Percentiles rank a stretch among this genome's conserved stretches.
phyloP scores from a whole-genome alignment of 2,797 vertebrate species.

The Tapera naevia region DNA sequence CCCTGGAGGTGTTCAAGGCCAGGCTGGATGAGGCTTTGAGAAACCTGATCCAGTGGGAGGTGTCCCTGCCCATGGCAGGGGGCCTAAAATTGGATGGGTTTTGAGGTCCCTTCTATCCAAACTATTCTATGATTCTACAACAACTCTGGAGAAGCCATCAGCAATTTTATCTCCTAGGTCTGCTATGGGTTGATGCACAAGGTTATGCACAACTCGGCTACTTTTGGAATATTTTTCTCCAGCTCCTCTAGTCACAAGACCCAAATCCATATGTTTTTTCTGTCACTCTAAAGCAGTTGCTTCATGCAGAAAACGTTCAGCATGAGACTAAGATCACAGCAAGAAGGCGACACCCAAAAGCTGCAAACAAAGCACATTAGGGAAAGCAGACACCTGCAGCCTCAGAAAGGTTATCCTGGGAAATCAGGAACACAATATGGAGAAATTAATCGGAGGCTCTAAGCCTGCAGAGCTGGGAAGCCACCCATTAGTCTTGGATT shows the following conservation, averaged over 20 bases:
- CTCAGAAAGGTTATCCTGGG: neutral
- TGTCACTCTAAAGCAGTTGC: neutral
- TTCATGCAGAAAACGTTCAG: neutral
- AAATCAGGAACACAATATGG: neutral
- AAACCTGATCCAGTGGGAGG: too few relatives aligned
- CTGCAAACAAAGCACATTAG: neutral
- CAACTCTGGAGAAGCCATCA: neutral
- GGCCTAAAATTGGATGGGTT: too few relatives aligned
- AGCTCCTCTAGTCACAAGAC: neutral
- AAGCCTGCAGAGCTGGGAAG: neutral
- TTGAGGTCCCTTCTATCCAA: too few relatives aligned
- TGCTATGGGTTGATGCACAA: neutral
- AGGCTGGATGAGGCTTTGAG: too few relatives aligned
- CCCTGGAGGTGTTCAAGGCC: too few relatives aligned
- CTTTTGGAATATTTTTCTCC: neutral
- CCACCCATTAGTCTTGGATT: constrained; percentile 27
- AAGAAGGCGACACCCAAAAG: neutral
- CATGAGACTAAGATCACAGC: neutral
- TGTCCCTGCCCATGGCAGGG: too few relatives aligned
- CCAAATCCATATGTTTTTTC: neutral
- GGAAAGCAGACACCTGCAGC: constrained; percentile 4
- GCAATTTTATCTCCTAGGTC: neutral
- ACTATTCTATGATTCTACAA: too few relatives aligned
- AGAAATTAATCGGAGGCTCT: constrained; percentile 40
- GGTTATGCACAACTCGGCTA: neutral